Conservation (phyloP, 2,888 invertebrate species). For the Hipparchia sbordonii region DNA sequence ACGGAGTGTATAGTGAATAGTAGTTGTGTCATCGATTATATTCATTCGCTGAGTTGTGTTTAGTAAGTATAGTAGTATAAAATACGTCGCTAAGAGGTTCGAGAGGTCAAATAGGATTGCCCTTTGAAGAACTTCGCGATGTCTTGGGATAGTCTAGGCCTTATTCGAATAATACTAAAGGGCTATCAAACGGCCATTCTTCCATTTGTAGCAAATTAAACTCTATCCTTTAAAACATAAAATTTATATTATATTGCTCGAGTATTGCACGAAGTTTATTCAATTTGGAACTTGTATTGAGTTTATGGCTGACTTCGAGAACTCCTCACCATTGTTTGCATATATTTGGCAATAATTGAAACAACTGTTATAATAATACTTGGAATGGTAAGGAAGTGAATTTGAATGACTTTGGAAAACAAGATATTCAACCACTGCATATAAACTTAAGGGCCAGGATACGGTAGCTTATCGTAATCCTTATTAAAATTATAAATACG, state of each 20-base stretch:
- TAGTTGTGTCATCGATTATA: too few species aligned
- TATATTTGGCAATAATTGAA: slow-evolving; percentile 50
- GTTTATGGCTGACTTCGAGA: slow-evolving; percentile 40
- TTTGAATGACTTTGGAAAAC: not conserved
- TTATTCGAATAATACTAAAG: slow-evolving; percentile 35
- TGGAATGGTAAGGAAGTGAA: slow-evolving; percentile 39
- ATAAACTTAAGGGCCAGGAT: not conserved
- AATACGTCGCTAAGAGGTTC: too few species aligned
- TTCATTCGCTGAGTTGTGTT: too few species aligned
- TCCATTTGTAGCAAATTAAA: not conserved
- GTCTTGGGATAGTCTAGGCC: slow-evolving; percentile 56
- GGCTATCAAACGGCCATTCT: not conserved
- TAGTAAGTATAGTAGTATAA: too few species aligned
- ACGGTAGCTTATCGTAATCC: too few species aligned
- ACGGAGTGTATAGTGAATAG: too few species aligned
- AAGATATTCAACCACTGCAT: not conserved
- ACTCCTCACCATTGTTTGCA: slow-evolving; percentile 44
- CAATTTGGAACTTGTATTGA: slow-evolving; percentile 43
- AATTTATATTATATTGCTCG: not conserved
- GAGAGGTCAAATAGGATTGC: not conserved
- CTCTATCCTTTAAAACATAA: not conserved
- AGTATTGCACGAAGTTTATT: not conserved
- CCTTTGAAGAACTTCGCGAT: slow-evolving; percentile 48
- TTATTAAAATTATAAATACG: too few species aligned
- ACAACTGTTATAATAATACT: slow-evolving; percentile 43